Evolutionary conservation across 2,797 vertebrate genomes (phyloP).

Genomic region (Monodelphis domestica): DNA sequence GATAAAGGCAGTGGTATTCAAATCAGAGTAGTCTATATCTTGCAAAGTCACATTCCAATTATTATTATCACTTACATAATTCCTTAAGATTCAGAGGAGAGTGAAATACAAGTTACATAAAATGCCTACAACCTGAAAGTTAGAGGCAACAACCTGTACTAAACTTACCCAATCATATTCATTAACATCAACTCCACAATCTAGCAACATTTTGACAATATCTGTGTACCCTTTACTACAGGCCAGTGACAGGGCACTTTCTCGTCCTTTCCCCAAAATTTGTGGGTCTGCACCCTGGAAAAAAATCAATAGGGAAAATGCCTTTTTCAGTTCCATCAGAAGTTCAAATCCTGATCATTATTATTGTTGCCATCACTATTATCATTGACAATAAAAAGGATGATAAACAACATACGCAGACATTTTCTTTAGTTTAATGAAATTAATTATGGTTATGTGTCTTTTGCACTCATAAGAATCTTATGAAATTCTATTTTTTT

Average conservation of each 20-base stretch:
- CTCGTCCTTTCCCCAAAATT: conserved; percentile 95
- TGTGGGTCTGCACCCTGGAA: conserved; percentile 95
- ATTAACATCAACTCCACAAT: conserved; percentile 97
- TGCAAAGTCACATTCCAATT: not conserved
- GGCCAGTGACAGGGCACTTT: conserved; percentile 96
- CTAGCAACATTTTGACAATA: conserved; percentile 98
- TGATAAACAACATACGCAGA: not conserved
- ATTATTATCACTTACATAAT: not conserved
- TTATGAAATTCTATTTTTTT: not conserved
- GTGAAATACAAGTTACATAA: not conserved
- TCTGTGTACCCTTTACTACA: conserved; percentile 99
- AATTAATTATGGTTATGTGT: not conserved
- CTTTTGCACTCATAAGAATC: conserved; percentile 10
- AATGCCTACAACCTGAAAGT: not conserved
- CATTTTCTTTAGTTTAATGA: not conserved
- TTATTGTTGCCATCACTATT: not conserved
- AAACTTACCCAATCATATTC: conserved; percentile 97
- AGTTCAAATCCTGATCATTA: not conserved
- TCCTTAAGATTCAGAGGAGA: not conserved
- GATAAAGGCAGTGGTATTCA: not conserved
- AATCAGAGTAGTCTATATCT: not conserved
- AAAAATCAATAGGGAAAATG: conserved; percentile 35
- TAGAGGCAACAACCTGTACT: not conserved
- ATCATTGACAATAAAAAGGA: conserved; percentile 15
- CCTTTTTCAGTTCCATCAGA: conserved; percentile 24